Evolutionary conservation across 2,797 vertebrate species (phyloP).

Genomic region (Carduelis carduelis): DNA sequence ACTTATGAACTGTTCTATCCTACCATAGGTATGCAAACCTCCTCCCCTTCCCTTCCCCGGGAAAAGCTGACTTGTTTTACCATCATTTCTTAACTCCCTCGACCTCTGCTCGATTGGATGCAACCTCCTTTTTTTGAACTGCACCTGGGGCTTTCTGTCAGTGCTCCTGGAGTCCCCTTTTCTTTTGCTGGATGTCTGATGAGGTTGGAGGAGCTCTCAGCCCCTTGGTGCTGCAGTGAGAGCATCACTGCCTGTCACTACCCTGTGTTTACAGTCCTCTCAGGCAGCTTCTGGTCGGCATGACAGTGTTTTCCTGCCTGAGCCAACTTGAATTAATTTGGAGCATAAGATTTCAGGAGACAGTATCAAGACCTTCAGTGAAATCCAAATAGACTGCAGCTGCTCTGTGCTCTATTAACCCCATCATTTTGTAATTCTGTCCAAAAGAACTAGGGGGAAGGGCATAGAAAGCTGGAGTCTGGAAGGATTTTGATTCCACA

Average conservation of each 20-base stretch:
- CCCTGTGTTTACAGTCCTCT: rapidly evolving
- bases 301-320: not conserved
- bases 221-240: not conserved
- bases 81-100: not conserved
- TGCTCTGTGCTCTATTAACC: not conserved
- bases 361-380: not conserved
- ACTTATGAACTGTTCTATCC: not conserved
- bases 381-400: slow-evolving; percentile 28
- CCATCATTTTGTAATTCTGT: not conserved
- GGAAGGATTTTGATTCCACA: not conserved
- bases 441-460: not conserved
- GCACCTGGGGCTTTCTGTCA: not conserved
- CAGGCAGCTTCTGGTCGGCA: not conserved
- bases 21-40: rapidly evolving
- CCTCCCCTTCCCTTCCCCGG: not conserved
- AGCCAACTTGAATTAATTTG: not conserved
- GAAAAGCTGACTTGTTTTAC: not conserved
- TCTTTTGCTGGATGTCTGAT: rapidly evolving
- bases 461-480: not conserved
- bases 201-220: not conserved
- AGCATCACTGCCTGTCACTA: not conserved
- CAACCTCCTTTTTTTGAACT: not conserved
- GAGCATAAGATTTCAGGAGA: slow-evolving; percentile 5
- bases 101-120: not conserved
- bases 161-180: not conserved